Percentiles rank a stretch among this genome's conserved stretches.
These are phyloP conservation scores for Papio anubis DNA, from an alignment of 2,113 vertebrate species.

Conservation along the genomic window DNA sequence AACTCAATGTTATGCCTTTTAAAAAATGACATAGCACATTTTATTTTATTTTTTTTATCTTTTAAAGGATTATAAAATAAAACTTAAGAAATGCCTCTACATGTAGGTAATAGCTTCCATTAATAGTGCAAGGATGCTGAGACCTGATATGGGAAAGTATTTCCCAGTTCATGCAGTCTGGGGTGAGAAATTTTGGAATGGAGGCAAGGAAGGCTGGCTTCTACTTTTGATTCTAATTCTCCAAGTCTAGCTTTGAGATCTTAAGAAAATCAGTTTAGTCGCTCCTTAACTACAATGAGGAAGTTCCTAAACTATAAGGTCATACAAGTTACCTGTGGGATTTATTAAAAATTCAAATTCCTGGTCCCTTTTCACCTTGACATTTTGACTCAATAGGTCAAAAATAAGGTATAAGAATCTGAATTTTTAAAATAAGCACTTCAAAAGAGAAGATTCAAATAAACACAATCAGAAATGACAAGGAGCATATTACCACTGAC, in stretches of 20 bases:
- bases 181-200: background rate
- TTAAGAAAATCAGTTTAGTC: background rate
- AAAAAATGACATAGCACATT: background rate
- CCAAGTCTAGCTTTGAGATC: background rate
- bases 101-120: background rate
- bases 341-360: background rate
- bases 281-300: background rate
- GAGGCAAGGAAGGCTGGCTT: background rate
- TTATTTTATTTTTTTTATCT: background rate
- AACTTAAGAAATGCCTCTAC: background rate
- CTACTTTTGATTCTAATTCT: background rate
- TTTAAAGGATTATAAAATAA: background rate
- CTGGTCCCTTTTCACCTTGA: background rate
- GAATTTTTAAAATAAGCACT: background rate
- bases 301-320: background rate
- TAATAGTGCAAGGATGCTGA: background rate
- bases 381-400: background rate
- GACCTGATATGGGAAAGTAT: background rate
- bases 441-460: too few relatives aligned
- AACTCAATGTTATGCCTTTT: background rate
- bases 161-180: background rate
- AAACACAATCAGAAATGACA: too few relatives aligned
- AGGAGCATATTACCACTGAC: too few relatives aligned
- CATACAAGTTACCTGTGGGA: background rate
- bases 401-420: background rate